These are phyloP conservation scores for Lobophora halterata DNA, from an alignment of 2,888 invertebrate species.

Conservation along the genomic window DNA sequence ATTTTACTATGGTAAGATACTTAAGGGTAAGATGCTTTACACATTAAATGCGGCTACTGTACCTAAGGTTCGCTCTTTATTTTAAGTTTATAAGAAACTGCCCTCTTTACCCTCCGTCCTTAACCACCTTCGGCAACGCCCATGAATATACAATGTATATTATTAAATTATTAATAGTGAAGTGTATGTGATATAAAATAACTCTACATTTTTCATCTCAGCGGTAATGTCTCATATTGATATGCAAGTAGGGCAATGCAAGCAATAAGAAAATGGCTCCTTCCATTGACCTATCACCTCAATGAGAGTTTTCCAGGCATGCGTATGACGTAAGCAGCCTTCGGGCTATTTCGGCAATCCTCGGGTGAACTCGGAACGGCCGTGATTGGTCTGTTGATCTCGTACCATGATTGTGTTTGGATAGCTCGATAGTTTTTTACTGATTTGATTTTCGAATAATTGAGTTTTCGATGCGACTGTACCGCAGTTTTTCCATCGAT, in stretches of 20 bases:
- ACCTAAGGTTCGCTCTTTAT: too few species aligned
- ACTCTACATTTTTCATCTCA: too few species aligned
- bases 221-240: constrained; percentile 13
- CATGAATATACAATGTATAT: too few species aligned
- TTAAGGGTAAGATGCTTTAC: too few species aligned
- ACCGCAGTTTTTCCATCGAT: constrained; percentile 2
- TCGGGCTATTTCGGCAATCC: constrained; percentile 22
- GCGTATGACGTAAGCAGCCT: constrained; percentile 48
- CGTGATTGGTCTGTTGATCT: constrained; percentile 21
- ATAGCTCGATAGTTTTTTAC: constrained; percentile 9
- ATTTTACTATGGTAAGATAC: too few species aligned
- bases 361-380: constrained; percentile 10
- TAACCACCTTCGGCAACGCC: too few species aligned
- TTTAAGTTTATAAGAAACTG: too few species aligned
- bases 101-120: too few species aligned
- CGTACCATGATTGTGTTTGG: constrained; percentile 21
- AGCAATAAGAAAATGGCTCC: constrained; percentile 32
- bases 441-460: constrained; percentile 13
- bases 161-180: too few species aligned
- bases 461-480: constrained; percentile 2
- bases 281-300: constrained; percentile 43
- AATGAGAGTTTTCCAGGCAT: constrained; percentile 47
- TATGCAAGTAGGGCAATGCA: constrained; percentile 29
- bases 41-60: too few species aligned
- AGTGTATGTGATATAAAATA: too few species aligned